phyloP scores from a whole-genome alignment of 2,113 vertebrate genomes.

The Phyllostomus hastatus region DNA sequence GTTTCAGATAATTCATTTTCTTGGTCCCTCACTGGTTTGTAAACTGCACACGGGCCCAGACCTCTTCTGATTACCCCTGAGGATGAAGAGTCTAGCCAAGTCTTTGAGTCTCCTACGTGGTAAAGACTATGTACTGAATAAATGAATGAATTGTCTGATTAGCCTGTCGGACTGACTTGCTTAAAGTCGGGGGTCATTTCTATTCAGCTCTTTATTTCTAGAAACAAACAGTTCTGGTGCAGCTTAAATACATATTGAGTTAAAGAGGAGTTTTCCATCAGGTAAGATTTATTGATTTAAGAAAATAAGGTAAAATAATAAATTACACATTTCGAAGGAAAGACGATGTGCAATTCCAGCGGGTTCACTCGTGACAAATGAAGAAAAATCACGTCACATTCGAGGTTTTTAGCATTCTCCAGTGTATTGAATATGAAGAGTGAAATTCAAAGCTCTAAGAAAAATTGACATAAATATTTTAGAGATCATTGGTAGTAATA shows the following conservation, averaged over 20 bases:
- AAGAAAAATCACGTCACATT: background rate
- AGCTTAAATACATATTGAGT: background rate
- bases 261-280: background rate
- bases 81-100: background rate
- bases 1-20: background rate
- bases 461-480: constrained; percentile 55
- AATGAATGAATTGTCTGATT: background rate
- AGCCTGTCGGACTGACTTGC: background rate
- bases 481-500: background rate
- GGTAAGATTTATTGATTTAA: constrained; percentile 53
- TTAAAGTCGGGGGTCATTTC: background rate
- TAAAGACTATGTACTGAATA: background rate
- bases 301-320: background rate
- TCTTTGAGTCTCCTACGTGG: background rate
- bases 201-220: background rate
- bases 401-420: constrained; percentile 23
- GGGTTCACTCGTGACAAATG: background rate
- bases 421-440: background rate
- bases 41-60: background rate
- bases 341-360: background rate
- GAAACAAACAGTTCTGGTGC: background rate
- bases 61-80: background rate
- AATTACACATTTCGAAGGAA: constrained; percentile 15
- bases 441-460: constrained; percentile 52
- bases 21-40: background rate